phyloP scores from a whole-genome alignment of 2,888 invertebrate species.

The Machimus rusticus region DNA sequence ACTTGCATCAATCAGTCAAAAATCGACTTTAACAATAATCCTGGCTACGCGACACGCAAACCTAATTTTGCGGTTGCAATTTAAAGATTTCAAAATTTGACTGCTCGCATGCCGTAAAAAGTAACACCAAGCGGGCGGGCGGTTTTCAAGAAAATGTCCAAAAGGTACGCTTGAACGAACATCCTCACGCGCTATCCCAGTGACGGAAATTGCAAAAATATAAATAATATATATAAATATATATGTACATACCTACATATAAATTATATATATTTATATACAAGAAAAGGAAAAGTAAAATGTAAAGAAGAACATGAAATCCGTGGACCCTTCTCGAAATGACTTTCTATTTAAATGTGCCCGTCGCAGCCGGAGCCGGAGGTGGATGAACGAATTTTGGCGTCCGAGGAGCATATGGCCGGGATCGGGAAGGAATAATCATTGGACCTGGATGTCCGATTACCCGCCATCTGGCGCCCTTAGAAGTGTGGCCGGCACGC shows the following conservation, averaged over 20 bases:
- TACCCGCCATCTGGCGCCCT: slow-evolving; percentile 40
- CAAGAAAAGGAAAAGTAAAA: not conserved
- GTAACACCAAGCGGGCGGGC: not conserved
- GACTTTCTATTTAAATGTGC: slow-evolving; percentile 7
- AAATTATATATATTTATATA: too few species aligned
- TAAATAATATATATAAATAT: not conserved
- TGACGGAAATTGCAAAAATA: not conserved
- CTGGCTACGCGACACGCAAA: not conserved
- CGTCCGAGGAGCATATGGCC: slow-evolving; percentile 15
- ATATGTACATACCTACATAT: too few species aligned
- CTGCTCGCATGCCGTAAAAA: not conserved
- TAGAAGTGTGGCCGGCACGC: slow-evolving; percentile 45
- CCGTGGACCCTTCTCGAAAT: not conserved
- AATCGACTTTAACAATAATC: not conserved
- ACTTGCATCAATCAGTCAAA: slow-evolving; percentile 23
- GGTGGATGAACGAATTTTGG: not conserved
- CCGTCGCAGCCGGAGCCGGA: not conserved
- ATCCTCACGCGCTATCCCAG: not conserved
- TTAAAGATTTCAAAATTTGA: not conserved
- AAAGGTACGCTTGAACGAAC: not conserved
- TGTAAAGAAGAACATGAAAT: not conserved
- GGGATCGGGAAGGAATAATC: slow-evolving; percentile 1
- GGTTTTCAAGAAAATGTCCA: not conserved
- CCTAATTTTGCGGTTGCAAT: slow-evolving; percentile 10
- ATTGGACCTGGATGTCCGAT: not conserved